Conservation (phyloP, 1,140 invertebrate genomes). For the Chironomus tepperi region DNA sequence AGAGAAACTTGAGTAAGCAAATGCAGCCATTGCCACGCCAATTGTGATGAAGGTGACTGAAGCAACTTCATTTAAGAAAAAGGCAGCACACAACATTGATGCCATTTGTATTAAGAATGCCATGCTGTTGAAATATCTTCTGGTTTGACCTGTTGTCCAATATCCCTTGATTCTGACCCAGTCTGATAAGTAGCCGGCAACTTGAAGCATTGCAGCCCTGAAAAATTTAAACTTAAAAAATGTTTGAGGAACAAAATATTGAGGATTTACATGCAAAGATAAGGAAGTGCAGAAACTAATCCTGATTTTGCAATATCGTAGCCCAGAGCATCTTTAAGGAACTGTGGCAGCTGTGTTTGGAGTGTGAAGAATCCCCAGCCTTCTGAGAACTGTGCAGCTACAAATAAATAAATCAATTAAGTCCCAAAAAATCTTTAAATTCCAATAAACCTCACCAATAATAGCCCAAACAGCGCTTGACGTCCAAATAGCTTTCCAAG, state of each 20-base stretch:
- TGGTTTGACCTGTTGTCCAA: slow-evolving; percentile 61
- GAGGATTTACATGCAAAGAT: slow-evolving; percentile 70
- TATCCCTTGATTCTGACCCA: slow-evolving; percentile 52
- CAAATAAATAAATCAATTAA: neutral
- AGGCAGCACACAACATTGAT: slow-evolving; percentile 73
- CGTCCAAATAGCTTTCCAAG: slow-evolving; percentile 73
- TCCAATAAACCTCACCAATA: slow-evolving; percentile 37
- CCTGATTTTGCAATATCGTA: slow-evolving; percentile 68
- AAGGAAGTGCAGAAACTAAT: slow-evolving; percentile 73
- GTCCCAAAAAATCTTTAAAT: neutral
- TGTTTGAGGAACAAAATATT: neutral
- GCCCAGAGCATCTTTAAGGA: slow-evolving; percentile 70
- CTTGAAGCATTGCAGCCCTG: slow-evolving; percentile 50
- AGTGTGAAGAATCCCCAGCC: slow-evolving; percentile 95
- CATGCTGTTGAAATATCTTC: slow-evolving; percentile 64
- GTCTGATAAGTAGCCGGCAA: slow-evolving; percentile 74
- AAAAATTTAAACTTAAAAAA: neutral
- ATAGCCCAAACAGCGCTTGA: slow-evolving; percentile 87
- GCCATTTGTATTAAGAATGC: slow-evolving; percentile 72
- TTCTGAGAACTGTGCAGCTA: slow-evolving; percentile 80
- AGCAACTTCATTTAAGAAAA: slow-evolving; percentile 51
- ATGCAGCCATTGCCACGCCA: slow-evolving; percentile 78
- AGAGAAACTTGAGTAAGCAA: slow-evolving; percentile 80
- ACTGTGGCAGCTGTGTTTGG: slow-evolving; percentile 81
- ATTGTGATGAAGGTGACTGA: slow-evolving; percentile 70